Conservation (phyloP, 1,140 invertebrate species). For the Drosophila bifasciata region DNA sequence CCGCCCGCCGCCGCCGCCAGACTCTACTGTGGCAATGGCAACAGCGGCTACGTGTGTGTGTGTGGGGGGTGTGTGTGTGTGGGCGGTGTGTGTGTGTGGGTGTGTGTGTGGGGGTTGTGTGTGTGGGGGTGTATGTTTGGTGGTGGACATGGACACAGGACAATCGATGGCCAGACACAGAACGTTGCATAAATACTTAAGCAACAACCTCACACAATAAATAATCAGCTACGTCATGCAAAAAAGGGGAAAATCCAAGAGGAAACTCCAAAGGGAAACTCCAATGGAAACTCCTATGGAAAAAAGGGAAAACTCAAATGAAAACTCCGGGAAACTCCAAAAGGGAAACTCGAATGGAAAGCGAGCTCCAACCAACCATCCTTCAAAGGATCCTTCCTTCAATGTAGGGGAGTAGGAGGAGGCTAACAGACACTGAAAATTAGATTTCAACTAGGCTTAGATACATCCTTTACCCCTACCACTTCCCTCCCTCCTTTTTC, state of each 20-base stretch:
- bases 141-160: constrained; percentile 42
- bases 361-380: too few species aligned
- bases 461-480: too few species aligned
- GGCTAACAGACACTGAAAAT: constrained; percentile 63
- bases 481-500: too few species aligned
- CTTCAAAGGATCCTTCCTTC: constrained; percentile 15
- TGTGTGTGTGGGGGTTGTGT: constrained; percentile 24
- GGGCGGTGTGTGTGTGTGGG: constrained; percentile 25
- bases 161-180: constrained; percentile 52
- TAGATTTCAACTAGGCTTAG: constrained; percentile 55
- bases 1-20: constrained; percentile 9
- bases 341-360: constrained; percentile 38
- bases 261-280: constrained; percentile 36
- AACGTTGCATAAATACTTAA: constrained; percentile 54
- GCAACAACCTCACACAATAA: constrained; percentile 77
- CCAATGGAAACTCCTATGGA: constrained; percentile 48
- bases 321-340: too few species aligned
- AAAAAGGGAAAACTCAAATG: too few species aligned
- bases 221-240: constrained; percentile 77
- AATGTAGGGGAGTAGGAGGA: constrained; percentile 20
- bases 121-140: too few species aligned
- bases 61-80: constrained; percentile 3
- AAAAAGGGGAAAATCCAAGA: constrained; percentile 36
- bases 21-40: constrained; percentile 19
- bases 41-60: constrained; percentile 28